Evolutionary conservation across 2,113 vertebrate genomes (phyloP), one percentile per base, ranked within the genome.

Genomic region (Ellobius talpinus): DNA sequence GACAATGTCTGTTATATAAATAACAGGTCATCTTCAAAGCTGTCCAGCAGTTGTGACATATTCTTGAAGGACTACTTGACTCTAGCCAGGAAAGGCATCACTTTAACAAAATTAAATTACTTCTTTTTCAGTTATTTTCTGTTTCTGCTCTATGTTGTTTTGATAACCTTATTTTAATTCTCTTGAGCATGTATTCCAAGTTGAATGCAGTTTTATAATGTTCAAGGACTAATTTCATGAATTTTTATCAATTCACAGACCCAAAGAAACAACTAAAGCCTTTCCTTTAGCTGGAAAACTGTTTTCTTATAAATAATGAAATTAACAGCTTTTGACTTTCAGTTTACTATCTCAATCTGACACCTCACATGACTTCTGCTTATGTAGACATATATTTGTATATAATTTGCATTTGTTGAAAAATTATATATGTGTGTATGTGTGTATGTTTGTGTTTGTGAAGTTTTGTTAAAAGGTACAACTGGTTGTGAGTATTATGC

Each of bases 121-220:
- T 92, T 89, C 5, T 78, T 84, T 42, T 88, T 2, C 77, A 72
- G 85, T 45, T 70, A 65, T 89, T 78, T 96, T 61, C 21, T 88
- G 11, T 52, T 55, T 55, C 55, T 55, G 55, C 55, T 63, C 26
- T 45, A 78, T 29, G 47, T 74, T 94, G n/a, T 76, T 13, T 82
- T 7, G 0, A n/a, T 4, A 31, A 84, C 3, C 61, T 70, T 4
- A 65, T 6, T 87, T 72, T 88, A 82, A 88, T 70, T 89, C 33
- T 65, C 42, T 61, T 89, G 1, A 63, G 11, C 33, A 70, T 8
- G 11, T 11, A 73, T 77, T 63, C 5, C 11, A n/a, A 8, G 2
- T 65, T 65, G 65, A 90, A n/a, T 33, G 65, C 0, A 72, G 12
- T 61, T 26, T 70, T 50, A 55, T 58, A 55, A 68, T 66, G 21